These are phyloP conservation scores for Dynastes tityus DNA, from an alignment of 2,888 invertebrate genomes.

Conservation along the genomic window DNA sequence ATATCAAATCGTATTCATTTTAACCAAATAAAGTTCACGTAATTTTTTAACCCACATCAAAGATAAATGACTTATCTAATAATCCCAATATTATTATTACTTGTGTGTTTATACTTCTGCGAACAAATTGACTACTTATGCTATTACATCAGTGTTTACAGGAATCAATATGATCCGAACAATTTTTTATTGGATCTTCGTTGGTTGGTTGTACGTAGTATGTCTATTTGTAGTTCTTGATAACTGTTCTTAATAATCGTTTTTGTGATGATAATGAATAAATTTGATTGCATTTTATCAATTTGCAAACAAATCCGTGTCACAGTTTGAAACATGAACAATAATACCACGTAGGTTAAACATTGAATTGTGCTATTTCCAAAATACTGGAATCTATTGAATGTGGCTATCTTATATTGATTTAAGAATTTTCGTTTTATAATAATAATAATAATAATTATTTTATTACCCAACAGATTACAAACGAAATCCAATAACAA, in stretches of 20 bases:
- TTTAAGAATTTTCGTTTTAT: slow-evolving; percentile 1
- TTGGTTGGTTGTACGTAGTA: not conserved
- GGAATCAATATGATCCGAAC: not conserved
- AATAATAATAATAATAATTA: too few species aligned
- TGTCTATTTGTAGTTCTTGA: not conserved
- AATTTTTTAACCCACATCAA: not conserved
- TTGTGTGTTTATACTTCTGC: slow-evolving; percentile 1
- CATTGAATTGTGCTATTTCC: too few species aligned
- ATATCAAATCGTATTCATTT: not conserved
- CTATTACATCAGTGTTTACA: not conserved
- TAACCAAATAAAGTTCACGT: not conserved
- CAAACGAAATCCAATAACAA: too few species aligned
- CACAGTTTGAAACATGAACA: not conserved
- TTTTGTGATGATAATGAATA: not conserved
- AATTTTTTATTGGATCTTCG: not conserved
- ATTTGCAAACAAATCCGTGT: not conserved
- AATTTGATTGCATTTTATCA: not conserved
- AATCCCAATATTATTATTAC: not conserved
- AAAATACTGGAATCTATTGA: too few species aligned
- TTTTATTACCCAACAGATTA: too few species aligned
- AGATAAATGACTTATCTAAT: not conserved
- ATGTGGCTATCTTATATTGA: slow-evolving; percentile 12
- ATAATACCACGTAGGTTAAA: not conserved
- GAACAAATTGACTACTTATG: not conserved
- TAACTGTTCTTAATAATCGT: not conserved